These are phyloP conservation scores for Sparus aurata DNA, from an alignment of 2,797 vertebrate species.

Conservation along the genomic window DNA sequence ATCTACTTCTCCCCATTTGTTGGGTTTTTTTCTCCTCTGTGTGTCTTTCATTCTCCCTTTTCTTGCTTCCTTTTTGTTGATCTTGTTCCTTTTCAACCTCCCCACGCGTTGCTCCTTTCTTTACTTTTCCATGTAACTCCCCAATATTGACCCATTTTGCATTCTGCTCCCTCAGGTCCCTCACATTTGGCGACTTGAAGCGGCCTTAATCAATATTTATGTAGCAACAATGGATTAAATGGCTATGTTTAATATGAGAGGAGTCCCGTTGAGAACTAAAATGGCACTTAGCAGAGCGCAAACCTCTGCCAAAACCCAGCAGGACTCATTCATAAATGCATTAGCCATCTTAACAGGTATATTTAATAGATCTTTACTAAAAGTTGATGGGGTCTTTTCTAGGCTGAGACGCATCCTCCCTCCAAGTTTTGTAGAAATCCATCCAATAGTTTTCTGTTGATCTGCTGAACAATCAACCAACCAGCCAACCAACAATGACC, in stretches of 20 bases:
- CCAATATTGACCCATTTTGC: background rate
- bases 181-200: background rate
- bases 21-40: constrained; percentile 20
- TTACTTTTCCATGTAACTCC: background rate
- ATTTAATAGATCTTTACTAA: too few relatives aligned
- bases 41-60: constrained; percentile 33
- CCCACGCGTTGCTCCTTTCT: constrained; percentile 10
- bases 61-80: constrained; percentile 26
- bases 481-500: too few relatives aligned
- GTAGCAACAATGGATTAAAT: background rate
- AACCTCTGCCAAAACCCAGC: too few relatives aligned
- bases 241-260: too few relatives aligned
- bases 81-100: background rate
- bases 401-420: too few relatives aligned
- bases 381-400: too few relatives aligned
- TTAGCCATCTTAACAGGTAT: too few relatives aligned
- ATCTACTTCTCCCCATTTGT: constrained; percentile 46
- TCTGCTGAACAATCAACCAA: too few relatives aligned
- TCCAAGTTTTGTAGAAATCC: too few relatives aligned
- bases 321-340: too few relatives aligned
- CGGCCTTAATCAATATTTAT: background rate
- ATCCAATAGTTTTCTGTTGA: too few relatives aligned
- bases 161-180: background rate
- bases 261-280: background rate
- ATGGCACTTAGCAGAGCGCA: too few relatives aligned